Evolutionary conservation across 2,888 invertebrate species (phyloP).

Genomic region (Crocallis elinguaria): DNA sequence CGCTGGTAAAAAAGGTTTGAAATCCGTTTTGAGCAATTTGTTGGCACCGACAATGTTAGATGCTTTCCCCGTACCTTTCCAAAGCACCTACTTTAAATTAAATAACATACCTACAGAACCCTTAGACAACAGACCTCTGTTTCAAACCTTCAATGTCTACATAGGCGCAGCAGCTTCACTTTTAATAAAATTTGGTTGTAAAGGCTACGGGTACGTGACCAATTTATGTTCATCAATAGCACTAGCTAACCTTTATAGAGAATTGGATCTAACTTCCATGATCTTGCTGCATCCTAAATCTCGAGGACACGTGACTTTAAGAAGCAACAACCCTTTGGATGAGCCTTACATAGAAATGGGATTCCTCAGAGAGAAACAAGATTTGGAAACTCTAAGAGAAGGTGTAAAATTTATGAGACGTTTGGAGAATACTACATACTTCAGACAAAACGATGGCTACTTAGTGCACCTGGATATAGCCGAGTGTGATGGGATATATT

Average conservation of each 20-base stretch:
- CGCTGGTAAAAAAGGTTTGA: slow-evolving; percentile 56
- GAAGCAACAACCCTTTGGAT: slow-evolving; percentile 59
- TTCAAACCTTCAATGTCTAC: slow-evolving; percentile 66
- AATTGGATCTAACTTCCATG: slow-evolving; percentile 52
- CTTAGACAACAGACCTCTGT: slow-evolving; percentile 51
- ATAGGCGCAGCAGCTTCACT: slow-evolving; percentile 61
- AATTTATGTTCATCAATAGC: slow-evolving; percentile 54
- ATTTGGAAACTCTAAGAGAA: slow-evolving; percentile 51
- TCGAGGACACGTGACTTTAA: slow-evolving; percentile 62
- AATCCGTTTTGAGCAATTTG: slow-evolving; percentile 59
- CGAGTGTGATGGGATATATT: slow-evolving; percentile 76
- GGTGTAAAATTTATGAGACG: slow-evolving; percentile 59
- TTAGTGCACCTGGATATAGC: slow-evolving; percentile 65
- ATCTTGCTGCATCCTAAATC: slow-evolving; percentile 65
- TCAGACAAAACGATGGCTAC: slow-evolving; percentile 50
- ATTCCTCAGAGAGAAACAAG: slow-evolving; percentile 56
- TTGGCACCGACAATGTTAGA: slow-evolving; percentile 45
- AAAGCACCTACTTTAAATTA: slow-evolving; percentile 58
- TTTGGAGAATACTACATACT: slow-evolving; percentile 60
- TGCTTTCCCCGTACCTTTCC: slow-evolving; percentile 58
- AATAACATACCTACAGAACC: slow-evolving; percentile 36
- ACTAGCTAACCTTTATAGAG: slow-evolving; percentile 53
- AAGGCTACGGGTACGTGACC: slow-evolving; percentile 29
- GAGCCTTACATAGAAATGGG: slow-evolving; percentile 67
- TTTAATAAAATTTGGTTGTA: slow-evolving; percentile 42